These are phyloP conservation scores for Drosophila mojavensis DNA, from an alignment of 1,140 invertebrate genomes.

Conservation along the genomic window DNA sequence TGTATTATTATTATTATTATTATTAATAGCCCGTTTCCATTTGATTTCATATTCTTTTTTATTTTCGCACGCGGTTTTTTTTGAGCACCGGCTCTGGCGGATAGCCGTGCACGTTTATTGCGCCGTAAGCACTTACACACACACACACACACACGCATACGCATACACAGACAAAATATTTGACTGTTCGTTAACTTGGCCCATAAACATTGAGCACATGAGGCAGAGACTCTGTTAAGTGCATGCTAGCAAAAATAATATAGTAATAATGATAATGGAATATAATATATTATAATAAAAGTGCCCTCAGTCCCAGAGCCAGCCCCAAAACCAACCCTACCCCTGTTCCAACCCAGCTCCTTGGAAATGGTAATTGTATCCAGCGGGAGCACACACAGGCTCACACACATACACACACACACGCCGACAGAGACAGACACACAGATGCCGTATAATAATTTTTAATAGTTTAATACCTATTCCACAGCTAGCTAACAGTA, in stretches of 20 bases:
- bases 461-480: slow-evolving; percentile 44
- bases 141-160: not conserved
- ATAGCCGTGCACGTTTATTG: slow-evolving; percentile 3
- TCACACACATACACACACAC: too few relatives aligned
- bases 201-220: not conserved
- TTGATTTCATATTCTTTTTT: not conserved
- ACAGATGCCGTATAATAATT: slow-evolving; percentile 19
- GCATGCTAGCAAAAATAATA: not conserved
- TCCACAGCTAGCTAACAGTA: slow-evolving; percentile 41
- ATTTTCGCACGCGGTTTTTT: slow-evolving; percentile 10
- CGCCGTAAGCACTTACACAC: not conserved
- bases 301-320: not conserved
- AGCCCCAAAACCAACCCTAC: not conserved
- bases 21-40: not conserved
- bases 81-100: not conserved
- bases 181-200: not conserved
- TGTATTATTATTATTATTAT: not conserved
- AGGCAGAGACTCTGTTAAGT: not conserved
- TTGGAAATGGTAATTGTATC: slow-evolving; percentile 11
- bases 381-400: not conserved
- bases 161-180: not conserved
- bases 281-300: not conserved
- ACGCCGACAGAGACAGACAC: too few relatives aligned
- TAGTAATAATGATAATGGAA: not conserved
- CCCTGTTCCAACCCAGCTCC: not conserved